phyloP scores from a whole-genome alignment of 1,140 invertebrate species.

The Metopolophium dirhodum region DNA sequence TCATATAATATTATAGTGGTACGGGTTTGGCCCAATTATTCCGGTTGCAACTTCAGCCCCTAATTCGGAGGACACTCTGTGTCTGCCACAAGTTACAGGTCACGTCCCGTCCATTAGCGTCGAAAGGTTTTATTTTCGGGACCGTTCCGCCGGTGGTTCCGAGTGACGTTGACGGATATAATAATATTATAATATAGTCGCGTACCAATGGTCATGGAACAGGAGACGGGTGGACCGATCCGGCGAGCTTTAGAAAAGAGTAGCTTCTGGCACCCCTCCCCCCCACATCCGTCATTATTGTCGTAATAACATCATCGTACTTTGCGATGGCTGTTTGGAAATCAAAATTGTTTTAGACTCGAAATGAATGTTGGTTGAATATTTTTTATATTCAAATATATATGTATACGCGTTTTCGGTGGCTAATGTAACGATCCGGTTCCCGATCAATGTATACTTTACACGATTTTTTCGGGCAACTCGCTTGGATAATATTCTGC shows the following conservation, averaged over 20 bases:
- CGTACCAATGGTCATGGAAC: too few relatives aligned
- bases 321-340: background rate
- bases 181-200: background rate
- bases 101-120: conserved; percentile 38
- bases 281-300: background rate
- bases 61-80: background rate
- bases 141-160: conserved; percentile 27
- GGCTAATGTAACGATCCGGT: background rate
- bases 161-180: conserved; percentile 28
- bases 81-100: background rate
- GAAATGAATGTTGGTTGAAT: background rate
- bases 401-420: background rate
- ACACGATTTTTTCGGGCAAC: background rate
- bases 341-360: background rate
- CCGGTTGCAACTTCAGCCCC: background rate
- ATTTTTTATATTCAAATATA: background rate
- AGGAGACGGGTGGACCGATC: background rate
- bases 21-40: background rate
- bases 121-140: background rate
- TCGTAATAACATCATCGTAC: background rate
- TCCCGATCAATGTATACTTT: background rate
- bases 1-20: background rate
- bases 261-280: background rate
- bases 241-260: background rate
- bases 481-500: too few relatives aligned